A percentile compares a stretch with the other conserved stretches of the same genome.
Conservation (phyloP, 2,113 vertebrate genomes). For the Pseudolaguvia tuberculata region DNA sequence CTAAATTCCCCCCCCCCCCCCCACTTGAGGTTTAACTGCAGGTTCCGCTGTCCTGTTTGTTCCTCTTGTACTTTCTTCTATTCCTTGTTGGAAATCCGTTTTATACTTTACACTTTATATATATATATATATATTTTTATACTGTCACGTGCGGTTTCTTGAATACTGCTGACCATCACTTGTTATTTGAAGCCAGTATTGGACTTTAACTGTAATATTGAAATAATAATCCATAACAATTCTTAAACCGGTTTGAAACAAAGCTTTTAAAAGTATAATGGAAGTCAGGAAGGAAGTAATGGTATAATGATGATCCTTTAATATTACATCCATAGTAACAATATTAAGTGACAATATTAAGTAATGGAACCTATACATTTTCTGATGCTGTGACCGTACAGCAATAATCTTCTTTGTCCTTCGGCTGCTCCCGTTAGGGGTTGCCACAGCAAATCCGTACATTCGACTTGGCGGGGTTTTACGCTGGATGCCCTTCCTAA, state of each 20-base stretch:
- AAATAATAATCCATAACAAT: neutral
- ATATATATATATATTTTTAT: too few relatives aligned
- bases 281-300: too few relatives aligned
- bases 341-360: neutral
- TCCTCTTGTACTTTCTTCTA: neutral
- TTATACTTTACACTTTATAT: too few relatives aligned
- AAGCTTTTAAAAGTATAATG: too few relatives aligned
- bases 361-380: neutral
- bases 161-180: neutral
- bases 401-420: too few relatives aligned
- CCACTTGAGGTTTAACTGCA: neutral
- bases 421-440: too few relatives aligned
- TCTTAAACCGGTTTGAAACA: neutral
- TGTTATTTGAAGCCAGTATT: neutral
- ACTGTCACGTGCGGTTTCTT: neutral
- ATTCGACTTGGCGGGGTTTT: too few relatives aligned
- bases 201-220: slow-evolving; percentile 12
- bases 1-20: too few relatives aligned
- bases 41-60: neutral
- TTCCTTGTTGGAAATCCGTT: slow-evolving; percentile 5
- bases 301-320: too few relatives aligned
- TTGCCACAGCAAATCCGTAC: neutral
- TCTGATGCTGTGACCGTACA: neutral
- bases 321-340: neutral
- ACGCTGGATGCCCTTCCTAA: too few relatives aligned